Evolutionary conservation across 2,113 vertebrate species (phyloP).

Genomic region (Trochalopteron elliotii): DNA sequence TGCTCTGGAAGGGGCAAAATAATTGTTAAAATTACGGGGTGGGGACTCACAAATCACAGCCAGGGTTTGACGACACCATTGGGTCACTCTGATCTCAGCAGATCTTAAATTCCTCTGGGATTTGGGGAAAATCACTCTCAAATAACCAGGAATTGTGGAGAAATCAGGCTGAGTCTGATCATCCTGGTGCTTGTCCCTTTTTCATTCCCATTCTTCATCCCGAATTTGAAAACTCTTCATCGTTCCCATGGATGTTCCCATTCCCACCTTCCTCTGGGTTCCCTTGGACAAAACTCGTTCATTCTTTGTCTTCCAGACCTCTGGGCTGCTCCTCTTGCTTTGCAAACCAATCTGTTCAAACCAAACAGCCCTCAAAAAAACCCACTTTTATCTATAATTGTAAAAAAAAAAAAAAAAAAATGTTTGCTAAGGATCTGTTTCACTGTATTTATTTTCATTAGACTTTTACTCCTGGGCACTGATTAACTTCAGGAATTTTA

Average conservation of each 20-base stretch:
- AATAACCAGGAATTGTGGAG: background rate
- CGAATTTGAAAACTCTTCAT: background rate
- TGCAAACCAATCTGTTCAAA: background rate
- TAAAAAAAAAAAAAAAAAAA: background rate
- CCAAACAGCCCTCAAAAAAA: background rate
- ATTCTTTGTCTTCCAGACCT: background rate
- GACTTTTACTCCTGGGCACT: background rate
- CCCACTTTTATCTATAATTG: background rate
- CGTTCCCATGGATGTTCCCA: background rate
- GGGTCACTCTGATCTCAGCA: background rate
- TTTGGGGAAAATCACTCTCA: background rate
- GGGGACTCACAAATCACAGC: fast-evolving
- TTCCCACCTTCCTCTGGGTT: background rate
- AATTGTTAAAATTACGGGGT: background rate
- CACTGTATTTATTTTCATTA: background rate
- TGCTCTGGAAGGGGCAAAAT: background rate
- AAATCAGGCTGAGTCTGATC: background rate
- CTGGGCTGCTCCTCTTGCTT: background rate
- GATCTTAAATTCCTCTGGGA: background rate
- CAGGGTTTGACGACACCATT: fast-evolving
- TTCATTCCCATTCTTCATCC: background rate
- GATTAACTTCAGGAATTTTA: background rate
- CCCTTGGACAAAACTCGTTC: background rate
- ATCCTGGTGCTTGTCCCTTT: background rate
- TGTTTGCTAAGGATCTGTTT: background rate